Evolutionary conservation across 2,888 invertebrate genomes (phyloP).

Genomic region (Odontothrips loti): DNA sequence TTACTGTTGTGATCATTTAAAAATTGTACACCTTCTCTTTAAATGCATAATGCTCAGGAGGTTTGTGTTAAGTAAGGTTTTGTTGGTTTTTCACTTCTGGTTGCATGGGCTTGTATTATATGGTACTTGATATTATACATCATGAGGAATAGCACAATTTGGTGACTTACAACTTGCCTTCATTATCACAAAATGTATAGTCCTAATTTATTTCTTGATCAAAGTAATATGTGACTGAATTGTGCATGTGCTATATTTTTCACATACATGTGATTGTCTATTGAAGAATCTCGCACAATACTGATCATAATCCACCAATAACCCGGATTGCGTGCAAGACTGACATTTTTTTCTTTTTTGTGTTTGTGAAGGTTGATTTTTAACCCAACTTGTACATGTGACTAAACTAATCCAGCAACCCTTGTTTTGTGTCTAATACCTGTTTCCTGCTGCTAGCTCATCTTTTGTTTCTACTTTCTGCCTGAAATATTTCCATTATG

Average conservation of each 20-base stretch:
- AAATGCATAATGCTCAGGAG: background rate
- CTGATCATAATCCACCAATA: conserved; percentile 10
- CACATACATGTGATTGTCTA: conserved; percentile 17
- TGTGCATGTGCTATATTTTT: conserved; percentile 26
- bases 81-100: too few species aligned
- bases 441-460: background rate
- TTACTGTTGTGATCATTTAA: background rate
- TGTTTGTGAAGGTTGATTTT: conserved; percentile 19
- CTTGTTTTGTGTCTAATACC: conserved; percentile 13
- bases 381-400: conserved; percentile 20
- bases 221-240: conserved; percentile 22
- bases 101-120: background rate
- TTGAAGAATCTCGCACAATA: conserved; percentile 20
- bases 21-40: background rate
- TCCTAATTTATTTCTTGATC: conserved; percentile 29
- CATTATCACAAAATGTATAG: conserved; percentile 1
- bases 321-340: conserved; percentile 21
- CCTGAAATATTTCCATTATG: too few species aligned
- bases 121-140: background rate
- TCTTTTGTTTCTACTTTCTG: background rate
- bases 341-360: conserved; percentile 3
- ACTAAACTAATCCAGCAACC: conserved; percentile 13
- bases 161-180: conserved; percentile 21
- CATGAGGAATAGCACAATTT: conserved; percentile 10
- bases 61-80: background rate